Conservation (phyloP, 2,113 vertebrate species). For the Lanius ludovicianus region DNA sequence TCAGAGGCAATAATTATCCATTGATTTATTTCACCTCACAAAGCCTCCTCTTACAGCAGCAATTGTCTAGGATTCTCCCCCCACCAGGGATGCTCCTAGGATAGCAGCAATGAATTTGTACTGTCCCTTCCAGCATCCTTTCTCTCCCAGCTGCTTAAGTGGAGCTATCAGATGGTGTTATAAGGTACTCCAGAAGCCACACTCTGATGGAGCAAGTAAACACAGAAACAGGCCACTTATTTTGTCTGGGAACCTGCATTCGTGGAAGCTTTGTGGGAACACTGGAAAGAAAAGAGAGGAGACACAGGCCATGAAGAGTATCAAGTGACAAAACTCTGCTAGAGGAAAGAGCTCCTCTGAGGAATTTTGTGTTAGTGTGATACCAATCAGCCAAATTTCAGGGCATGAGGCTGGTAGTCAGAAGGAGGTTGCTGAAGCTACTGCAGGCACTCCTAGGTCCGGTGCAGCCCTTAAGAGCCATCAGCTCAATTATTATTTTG, state of each 20-base stretch:
- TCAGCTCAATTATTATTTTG: neutral
- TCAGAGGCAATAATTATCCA: slow-evolving; percentile 24
- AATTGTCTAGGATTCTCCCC: neutral
- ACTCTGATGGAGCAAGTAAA: neutral
- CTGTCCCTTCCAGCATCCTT: neutral
- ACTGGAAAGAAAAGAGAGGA: neutral
- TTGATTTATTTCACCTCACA: slow-evolving; percentile 28
- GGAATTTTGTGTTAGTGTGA: neutral
- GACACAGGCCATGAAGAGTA: neutral
- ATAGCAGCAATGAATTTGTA: neutral
- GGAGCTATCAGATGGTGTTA: neutral
- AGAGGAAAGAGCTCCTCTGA: neutral
- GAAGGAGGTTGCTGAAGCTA: neutral
- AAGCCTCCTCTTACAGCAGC: neutral
- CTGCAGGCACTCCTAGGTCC: neutral
- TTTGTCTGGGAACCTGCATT: neutral
- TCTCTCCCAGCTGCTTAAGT: neutral
- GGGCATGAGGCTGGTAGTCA: neutral
- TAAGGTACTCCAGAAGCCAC: neutral
- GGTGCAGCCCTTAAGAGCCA: neutral
- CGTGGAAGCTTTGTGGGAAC: neutral
- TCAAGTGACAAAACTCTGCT: neutral
- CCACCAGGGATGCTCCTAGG: neutral
- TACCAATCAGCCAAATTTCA: neutral
- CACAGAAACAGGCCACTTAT: neutral